Base-by-base conservation (phyloP, 2,888 invertebrate species). In the Chrysolina oricalcia region DNA sequence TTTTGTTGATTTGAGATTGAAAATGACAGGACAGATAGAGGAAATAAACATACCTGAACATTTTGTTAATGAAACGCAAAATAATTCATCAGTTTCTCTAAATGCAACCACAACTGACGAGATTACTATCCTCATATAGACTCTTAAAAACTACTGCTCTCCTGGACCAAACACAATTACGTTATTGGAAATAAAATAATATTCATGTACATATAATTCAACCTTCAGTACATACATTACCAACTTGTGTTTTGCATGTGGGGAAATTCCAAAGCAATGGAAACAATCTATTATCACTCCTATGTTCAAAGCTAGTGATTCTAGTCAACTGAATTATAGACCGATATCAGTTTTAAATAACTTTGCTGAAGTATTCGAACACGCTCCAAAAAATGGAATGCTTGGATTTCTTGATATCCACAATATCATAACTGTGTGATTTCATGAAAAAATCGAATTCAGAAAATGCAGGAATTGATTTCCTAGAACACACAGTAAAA, bases 71-170 rank as follows among this genome's bases (percentile, higher is more conserved):
- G 63, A 63, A 19, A 63, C 1, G 27, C 63, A 2, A 40, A 63
- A 63, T 40, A n/a, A 17, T 35, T 63, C 40, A 3, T 63, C 63
- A 63, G 35, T 63, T 3, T 63, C 15, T 2, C 13, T 63, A 15
- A 21, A 63, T 63, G n/a, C n/a, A n/a, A n/a, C n/a, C n/a, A n/a
- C n/a, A n/a, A n/a, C n/a, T n/a, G n/a, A n/a, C n/a, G n/a, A 63
- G 19, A 63, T 63, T 27, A 63, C 40, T 35, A 63, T 63, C 40
- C 63, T 63, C 63, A 63, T 41, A 63, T 63, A 35, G 13, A 63
- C 27, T 0, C 35, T 63, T 5, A 8, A 41, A 63, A 63, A 40
- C 19, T 40, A 63, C 41, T 63, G 63, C 0, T n/a, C 63, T 63
- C 40, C 40, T 63, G 63, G 63, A 63, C 48, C 48, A n/a, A n/a